Conservation (phyloP, 1,140 invertebrate species). For the Atta cephalotes region DNA sequence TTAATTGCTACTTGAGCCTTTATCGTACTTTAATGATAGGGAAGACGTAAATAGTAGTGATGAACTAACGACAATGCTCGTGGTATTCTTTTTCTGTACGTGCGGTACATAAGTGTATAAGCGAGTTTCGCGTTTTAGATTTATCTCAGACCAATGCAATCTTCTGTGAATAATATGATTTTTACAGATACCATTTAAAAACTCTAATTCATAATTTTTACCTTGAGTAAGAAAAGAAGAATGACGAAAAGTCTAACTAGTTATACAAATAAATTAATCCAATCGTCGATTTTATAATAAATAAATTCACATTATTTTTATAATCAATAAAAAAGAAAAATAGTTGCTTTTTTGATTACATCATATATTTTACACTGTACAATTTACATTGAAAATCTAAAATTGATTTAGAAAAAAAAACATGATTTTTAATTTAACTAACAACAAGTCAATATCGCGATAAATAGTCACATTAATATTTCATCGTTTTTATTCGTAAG, state of each 20-base stretch:
- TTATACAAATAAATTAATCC: not conserved
- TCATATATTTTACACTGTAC: not conserved
- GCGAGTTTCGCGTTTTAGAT: not conserved
- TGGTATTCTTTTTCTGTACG: not conserved
- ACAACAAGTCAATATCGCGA: not conserved
- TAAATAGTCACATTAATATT: not conserved
- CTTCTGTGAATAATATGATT: not conserved
- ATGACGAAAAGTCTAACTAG: not conserved
- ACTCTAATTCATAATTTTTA: not conserved
- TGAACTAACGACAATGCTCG: slow-evolving; percentile 13
- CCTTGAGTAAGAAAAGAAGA: not conserved
- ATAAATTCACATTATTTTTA: not conserved
- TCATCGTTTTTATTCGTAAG: not conserved
- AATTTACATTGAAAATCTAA: not conserved
- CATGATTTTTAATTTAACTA: slow-evolving; percentile 8
- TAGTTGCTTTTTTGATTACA: not conserved
- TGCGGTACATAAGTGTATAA: not conserved
- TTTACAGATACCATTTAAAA: not conserved
- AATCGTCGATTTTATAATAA: not conserved
- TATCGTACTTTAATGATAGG: slow-evolving; percentile 15
- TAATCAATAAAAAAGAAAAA: not conserved
- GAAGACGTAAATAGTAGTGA: not conserved
- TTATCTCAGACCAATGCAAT: not conserved
- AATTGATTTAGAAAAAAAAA: not conserved
- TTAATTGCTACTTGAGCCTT: slow-evolving; percentile 24